Percentiles rank a stretch among this genome's conserved stretches.
Evolutionary conservation across 2,797 vertebrate species (phyloP).

Genomic region (Sphenodon punctatus): DNA sequence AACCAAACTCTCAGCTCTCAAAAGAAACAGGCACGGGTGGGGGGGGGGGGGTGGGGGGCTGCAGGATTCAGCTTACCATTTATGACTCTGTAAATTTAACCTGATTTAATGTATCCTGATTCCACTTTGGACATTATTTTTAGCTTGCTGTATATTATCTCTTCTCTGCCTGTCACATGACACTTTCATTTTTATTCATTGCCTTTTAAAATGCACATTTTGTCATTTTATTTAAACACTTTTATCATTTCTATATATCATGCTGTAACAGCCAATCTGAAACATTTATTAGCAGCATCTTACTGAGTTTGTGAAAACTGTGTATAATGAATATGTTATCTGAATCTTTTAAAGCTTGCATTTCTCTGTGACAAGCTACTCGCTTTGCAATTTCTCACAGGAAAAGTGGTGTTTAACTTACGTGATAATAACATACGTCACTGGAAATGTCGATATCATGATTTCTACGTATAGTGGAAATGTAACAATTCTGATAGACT

Average conservation of each 20-base stretch:
- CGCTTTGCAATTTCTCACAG: background rate
- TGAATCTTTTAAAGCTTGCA: background rate
- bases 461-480: too few relatives aligned
- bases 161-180: background rate
- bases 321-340: background rate
- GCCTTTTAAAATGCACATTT: background rate
- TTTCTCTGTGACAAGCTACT: background rate
- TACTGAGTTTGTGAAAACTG: background rate
- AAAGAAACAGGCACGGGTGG: too few relatives aligned
- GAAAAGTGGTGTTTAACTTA: background rate
- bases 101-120: background rate
- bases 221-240: background rate
- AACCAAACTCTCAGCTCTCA: background rate
- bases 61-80: background rate
- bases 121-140: background rate
- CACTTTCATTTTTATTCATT: background rate
- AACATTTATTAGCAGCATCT: slow-evolving; percentile 30
- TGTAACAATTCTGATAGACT: too few relatives aligned
- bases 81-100: background rate
- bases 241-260: slow-evolving; percentile 10
- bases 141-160: background rate
- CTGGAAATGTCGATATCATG: too few relatives aligned
- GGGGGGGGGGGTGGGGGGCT: too few relatives aligned
- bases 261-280: slow-evolving; percentile 14
- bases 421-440: background rate